A percentile compares a stretch with the other conserved stretches of the same genome.
These are phyloP conservation scores for Drosophila prolongata DNA, from an alignment of 2,888 invertebrate species.

Conservation along the genomic window DNA sequence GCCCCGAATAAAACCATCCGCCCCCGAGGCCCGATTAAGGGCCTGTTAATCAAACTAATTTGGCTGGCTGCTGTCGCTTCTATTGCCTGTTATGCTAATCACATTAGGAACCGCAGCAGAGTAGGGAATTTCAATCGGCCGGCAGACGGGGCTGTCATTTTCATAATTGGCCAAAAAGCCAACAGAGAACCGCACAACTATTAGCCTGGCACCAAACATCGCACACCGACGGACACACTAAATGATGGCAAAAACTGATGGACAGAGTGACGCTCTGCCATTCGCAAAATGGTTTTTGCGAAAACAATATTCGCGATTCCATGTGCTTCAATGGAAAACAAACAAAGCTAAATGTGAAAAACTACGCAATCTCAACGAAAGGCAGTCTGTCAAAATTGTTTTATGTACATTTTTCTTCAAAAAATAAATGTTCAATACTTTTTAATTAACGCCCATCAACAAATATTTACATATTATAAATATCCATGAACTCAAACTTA, in stretches of 20 bases:
- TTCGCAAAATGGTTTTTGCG: conserved; percentile 10
- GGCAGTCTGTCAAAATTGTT: no score
- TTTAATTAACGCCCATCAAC: no score
- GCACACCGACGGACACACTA: conserved; percentile 24
- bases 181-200: conserved; percentile 70
- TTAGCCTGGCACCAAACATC: conserved; percentile 56
- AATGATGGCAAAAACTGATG: conserved; percentile 25
- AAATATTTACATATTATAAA: no score
- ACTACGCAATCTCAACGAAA: background rate
- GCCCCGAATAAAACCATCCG: conserved; percentile 13
- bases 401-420: no score
- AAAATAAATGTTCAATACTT: no score
- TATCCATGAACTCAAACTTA: no score
- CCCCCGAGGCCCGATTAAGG: conserved; percentile 56
- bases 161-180: conserved; percentile 75
- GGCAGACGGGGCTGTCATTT: conserved; percentile 61
- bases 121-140: conserved; percentile 19
- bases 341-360: background rate
- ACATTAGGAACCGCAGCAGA: conserved; percentile 60
- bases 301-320: background rate
- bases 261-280: conserved; percentile 7
- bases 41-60: conserved; percentile 73
- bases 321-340: background rate
- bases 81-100: conserved; percentile 65
- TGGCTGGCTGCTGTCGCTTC: conserved; percentile 36